Percentiles rank a stretch among this genome's conserved stretches.
These are phyloP conservation scores for Gorsachius goisagi DNA, from an alignment of 2,113 vertebrate species.

Conservation along the genomic window DNA sequence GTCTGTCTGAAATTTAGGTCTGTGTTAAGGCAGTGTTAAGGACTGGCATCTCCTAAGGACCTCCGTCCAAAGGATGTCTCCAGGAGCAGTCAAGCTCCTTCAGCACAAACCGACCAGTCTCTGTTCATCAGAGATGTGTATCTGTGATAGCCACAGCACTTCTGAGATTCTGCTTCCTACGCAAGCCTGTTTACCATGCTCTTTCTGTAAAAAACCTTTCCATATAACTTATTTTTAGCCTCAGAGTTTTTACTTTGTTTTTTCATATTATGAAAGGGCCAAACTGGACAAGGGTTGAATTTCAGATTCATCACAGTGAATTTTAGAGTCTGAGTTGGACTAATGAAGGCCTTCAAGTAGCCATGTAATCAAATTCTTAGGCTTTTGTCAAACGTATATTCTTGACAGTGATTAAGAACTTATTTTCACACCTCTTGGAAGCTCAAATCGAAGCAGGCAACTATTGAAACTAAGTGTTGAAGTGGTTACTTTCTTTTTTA, in stretches of 20 bases:
- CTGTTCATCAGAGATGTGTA: accelerated
- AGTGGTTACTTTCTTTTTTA: neutral
- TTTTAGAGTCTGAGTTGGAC: neutral
- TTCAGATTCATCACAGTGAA: neutral
- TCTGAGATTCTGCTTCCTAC: neutral
- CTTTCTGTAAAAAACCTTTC: neutral
- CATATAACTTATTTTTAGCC: neutral
- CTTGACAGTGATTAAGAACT: neutral
- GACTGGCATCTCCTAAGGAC: neutral
- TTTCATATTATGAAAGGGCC: neutral
- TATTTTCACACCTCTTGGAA: neutral
- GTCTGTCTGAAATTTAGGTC: neutral
- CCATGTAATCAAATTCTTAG: neutral
- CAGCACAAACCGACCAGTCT: neutral
- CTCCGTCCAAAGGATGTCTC: neutral
- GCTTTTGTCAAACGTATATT: neutral
- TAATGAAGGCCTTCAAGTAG: neutral
- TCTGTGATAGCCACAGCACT: neutral
- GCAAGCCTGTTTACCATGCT: neutral
- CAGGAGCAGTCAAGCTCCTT: neutral
- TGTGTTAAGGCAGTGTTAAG: neutral
- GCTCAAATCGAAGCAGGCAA: neutral
- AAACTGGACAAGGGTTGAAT: neutral
- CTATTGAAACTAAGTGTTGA: neutral
- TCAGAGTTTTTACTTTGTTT: neutral